phyloP scores from a whole-genome alignment of 1,140 invertebrate species.

The Paraescarpia echinospica region DNA sequence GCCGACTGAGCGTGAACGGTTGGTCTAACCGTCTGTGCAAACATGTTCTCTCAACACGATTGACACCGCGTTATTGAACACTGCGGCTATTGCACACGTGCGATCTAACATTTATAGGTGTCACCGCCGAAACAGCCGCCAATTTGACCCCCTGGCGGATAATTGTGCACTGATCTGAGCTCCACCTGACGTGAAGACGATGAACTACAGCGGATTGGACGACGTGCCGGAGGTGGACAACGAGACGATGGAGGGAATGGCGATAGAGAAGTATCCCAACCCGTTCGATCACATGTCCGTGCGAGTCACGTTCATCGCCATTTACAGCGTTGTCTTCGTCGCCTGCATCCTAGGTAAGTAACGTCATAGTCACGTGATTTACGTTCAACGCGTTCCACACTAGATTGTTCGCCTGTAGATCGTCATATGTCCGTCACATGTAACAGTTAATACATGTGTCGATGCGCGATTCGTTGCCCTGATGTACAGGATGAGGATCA shows the following conservation, averaged over 20 bases:
- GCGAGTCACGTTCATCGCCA: slow-evolving; percentile 34
- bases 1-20: not conserved
- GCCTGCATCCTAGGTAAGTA: slow-evolving; percentile 13
- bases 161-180: not conserved
- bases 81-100: not conserved
- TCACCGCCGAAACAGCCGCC: not conserved
- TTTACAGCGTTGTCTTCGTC: slow-evolving; percentile 21
- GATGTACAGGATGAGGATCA: not conserved
- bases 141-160: not conserved
- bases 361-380: not conserved
- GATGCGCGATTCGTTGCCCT: not conserved
- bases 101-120: not conserved
- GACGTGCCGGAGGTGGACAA: not conserved
- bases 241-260: not conserved
- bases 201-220: not conserved
- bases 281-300: slow-evolving; percentile 17
- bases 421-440: not conserved
- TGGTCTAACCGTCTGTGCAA: not conserved
- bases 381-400: not conserved
- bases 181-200: not conserved
- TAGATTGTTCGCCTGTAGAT: not conserved
- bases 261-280: not conserved
- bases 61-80: not conserved
- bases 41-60: not conserved
- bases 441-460: not conserved